Evolutionary conservation across 1,140 invertebrate genomes (phyloP).

Genomic region (Papilio helenus): DNA sequence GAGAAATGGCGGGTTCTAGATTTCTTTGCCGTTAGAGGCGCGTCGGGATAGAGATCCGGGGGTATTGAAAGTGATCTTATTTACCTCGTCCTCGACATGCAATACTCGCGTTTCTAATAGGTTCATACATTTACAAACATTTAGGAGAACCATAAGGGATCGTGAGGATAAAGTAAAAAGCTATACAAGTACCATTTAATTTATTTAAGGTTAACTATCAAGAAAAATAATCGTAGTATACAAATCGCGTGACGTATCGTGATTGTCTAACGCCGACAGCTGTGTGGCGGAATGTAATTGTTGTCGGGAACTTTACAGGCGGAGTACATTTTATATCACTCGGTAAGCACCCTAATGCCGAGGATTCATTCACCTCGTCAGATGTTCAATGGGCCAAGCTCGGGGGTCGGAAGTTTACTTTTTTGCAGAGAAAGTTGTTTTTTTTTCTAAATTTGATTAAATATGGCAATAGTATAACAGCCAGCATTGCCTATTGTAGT

Average conservation of each 20-base stretch:
- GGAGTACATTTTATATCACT: constrained; percentile 75
- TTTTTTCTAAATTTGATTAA: constrained; percentile 69
- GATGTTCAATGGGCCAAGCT: constrained; percentile 77
- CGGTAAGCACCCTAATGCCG: constrained; percentile 65
- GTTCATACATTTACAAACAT: no score
- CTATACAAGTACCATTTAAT: neutral
- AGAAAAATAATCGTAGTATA: constrained; percentile 44
- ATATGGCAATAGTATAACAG: constrained; percentile 45
- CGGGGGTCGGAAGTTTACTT: constrained; percentile 62
- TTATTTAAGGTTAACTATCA: constrained; percentile 59
- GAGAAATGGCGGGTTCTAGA: no score
- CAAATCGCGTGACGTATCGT: constrained; percentile 81
- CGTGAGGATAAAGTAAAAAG: neutral
- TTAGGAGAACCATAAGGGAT: no score
- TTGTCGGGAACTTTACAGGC: constrained; percentile 69
- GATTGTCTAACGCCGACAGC: constrained; percentile 81
- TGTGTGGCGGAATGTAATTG: constrained; percentile 82
- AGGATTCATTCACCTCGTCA: constrained; percentile 81
- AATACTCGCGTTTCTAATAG: no score
- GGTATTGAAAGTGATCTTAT: no score
- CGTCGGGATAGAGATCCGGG: no score
- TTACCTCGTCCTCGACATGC: no score
- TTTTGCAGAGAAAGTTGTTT: constrained; percentile 59
- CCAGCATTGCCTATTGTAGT: neutral
- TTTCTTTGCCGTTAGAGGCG: no score